Percentiles rank a stretch among this genome's conserved stretches.
Conservation (phyloP, 2,113 vertebrate species). For the Aleadryas rufinucha region DNA sequence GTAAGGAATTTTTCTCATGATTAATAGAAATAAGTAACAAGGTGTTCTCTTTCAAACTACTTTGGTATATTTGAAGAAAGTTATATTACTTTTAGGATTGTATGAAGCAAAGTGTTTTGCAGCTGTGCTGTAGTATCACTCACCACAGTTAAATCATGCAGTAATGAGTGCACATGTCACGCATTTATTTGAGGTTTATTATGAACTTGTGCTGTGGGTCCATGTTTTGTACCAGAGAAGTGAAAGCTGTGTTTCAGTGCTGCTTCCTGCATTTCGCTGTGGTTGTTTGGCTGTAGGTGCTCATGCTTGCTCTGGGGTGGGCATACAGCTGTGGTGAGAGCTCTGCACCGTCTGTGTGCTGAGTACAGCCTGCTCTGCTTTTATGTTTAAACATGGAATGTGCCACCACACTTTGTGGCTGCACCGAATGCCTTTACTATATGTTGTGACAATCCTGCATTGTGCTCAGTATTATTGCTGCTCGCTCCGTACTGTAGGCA, state of each 20-base stretch:
- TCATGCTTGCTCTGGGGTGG: not conserved
- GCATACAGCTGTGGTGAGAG: not conserved
- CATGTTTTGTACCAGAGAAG: accelerated
- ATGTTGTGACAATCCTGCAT: not conserved
- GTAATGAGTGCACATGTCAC: not conserved
- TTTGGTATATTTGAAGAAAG: not conserved
- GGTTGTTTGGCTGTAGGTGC: not conserved
- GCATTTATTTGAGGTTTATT: not conserved
- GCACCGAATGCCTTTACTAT: not conserved
- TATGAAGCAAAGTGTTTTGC: not conserved
- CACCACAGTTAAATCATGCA: not conserved
- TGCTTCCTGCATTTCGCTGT: accelerated
- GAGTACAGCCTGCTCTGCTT: not conserved
- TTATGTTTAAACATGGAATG: not conserved
- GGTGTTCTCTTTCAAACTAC: not conserved
- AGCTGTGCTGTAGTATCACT: not conserved
- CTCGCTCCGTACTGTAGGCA: not conserved
- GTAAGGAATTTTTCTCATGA: not conserved
- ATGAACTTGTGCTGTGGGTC: not conserved
- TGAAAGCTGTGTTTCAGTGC: accelerated
- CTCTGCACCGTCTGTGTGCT: not conserved
- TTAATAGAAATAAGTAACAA: not conserved
- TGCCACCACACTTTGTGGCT: not conserved
- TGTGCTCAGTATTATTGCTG: not conserved
- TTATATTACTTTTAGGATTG: not conserved